A percentile compares a stretch with the other conserved stretches of the same genome.
Conservation (phyloP, 2,797 vertebrate genomes). For the Craterocephalus amniculus region DNA sequence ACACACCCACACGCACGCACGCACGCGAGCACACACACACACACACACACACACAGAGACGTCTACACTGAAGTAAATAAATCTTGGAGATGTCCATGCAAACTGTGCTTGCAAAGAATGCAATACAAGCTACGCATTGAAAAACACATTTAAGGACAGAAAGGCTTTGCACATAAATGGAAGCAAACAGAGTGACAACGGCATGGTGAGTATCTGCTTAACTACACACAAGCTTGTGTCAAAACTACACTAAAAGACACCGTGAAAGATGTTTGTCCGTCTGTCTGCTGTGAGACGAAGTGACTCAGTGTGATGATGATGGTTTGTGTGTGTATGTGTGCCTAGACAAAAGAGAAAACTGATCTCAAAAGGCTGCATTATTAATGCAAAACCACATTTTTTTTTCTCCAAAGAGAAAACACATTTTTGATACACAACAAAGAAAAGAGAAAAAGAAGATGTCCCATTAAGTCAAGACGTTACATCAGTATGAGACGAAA, state of each 20-base stretch:
- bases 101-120: conserved; percentile 58
- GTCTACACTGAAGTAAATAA: conserved; percentile 65
- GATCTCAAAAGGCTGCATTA: too few relatives aligned
- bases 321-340: conserved; percentile 11
- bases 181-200: conserved; percentile 53
- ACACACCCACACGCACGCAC: conserved; percentile 19
- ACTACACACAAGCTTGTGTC: conserved; percentile 54
- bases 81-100: conserved; percentile 65
- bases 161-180: conserved; percentile 48
- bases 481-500: too few relatives aligned
- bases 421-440: too few relatives aligned
- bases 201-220: conserved; percentile 28
- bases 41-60: conserved; percentile 25
- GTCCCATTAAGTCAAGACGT: too few relatives aligned
- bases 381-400: too few relatives aligned
- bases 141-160: conserved; percentile 56
- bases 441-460: too few relatives aligned
- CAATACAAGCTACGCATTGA: conserved; percentile 33
- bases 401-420: too few relatives aligned
- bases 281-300: conserved; percentile 34
- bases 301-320: conserved; percentile 50
- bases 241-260: conserved; percentile 54
- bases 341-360: too few relatives aligned
- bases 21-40: not conserved
- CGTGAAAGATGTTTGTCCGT: conserved; percentile 48